Evolutionary conservation across 2,113 vertebrate species (phyloP).

Genomic region (Chitala chitala): DNA sequence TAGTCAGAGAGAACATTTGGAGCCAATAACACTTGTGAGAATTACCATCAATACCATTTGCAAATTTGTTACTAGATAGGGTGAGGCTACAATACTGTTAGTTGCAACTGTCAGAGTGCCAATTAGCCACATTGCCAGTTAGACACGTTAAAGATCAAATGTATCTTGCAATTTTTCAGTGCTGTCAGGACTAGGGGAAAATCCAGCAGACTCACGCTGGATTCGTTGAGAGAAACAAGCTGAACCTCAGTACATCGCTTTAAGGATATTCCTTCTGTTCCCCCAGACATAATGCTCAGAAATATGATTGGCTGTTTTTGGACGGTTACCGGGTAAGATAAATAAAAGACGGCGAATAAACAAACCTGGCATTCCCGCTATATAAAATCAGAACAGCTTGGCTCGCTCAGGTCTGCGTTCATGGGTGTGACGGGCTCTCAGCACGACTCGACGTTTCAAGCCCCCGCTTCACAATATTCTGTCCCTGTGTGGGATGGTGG

Average conservation of each 20-base stretch:
- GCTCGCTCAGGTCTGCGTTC: constrained; percentile 23
- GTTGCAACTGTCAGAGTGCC: not conserved
- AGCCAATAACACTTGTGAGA: constrained; percentile 15
- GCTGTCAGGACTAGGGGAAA: not conserved
- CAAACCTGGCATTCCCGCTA: constrained; percentile 13
- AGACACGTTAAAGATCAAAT: not conserved
- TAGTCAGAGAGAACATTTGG: constrained; percentile 6
- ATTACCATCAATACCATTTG: constrained; percentile 9
- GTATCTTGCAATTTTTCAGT: not conserved
- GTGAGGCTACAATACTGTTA: not conserved
- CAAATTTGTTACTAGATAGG: not conserved
- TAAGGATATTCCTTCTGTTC: constrained; percentile 27
- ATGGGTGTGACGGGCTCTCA: constrained; percentile 40
- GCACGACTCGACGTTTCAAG: not conserved
- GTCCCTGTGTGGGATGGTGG: too few relatives aligned
- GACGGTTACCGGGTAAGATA: not conserved
- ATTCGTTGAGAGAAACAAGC: not conserved
- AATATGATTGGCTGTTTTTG: constrained; percentile 25
- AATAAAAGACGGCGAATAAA: constrained; percentile 13
- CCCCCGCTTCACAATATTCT: constrained; percentile 29
- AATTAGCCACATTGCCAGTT: constrained; percentile 4
- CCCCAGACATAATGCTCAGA: constrained; percentile 24
- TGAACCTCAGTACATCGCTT: constrained; percentile 25
- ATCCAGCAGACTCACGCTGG: not conserved
- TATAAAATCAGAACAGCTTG: constrained; percentile 19